Conservation (phyloP, 1,140 invertebrate genomes). For the Zaprionus ghesquierei region DNA sequence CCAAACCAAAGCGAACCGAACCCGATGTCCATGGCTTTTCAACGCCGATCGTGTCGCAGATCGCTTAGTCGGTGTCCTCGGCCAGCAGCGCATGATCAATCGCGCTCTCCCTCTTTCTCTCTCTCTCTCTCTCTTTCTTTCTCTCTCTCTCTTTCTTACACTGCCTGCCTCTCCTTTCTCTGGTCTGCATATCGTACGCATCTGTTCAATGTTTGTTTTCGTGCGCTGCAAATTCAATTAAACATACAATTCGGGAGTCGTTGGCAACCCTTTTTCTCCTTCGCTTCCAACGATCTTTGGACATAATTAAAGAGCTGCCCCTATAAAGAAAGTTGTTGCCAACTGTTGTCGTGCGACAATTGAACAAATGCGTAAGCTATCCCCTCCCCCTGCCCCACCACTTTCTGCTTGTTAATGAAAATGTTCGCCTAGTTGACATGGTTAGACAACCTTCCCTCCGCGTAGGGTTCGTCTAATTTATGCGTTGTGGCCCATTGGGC, state of each 20-base stretch:
- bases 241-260: slow-evolving; percentile 39
- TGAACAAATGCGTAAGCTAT: slow-evolving; percentile 4
- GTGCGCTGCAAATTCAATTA: slow-evolving; percentile 72
- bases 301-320: slow-evolving; percentile 29
- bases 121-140: background rate
- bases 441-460: slow-evolving; percentile 1
- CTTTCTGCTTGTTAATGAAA: slow-evolving; percentile 62
- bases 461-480: slow-evolving; percentile 57
- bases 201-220: slow-evolving; percentile 50
- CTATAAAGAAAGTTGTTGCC: slow-evolving; percentile 46
- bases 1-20: slow-evolving; percentile 32
- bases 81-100: slow-evolving; percentile 55
- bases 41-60: slow-evolving; percentile 78
- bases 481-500: slow-evolving; percentile 62
- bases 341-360: slow-evolving; percentile 19
- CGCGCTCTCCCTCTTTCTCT: background rate
- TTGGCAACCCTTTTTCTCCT: slow-evolving; percentile 29
- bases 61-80: slow-evolving; percentile 32
- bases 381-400: background rate
- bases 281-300: slow-evolving; percentile 13
- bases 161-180: background rate
- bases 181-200: slow-evolving; percentile 39
- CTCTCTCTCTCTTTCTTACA: background rate
- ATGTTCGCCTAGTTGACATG: slow-evolving; percentile 45
- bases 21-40: slow-evolving; percentile 45